A percentile compares a stretch with the other conserved stretches of the same genome.
Conservation (phyloP, 92 coral and sea anemone genomes). For the Siderastrea siderea region DNA sequence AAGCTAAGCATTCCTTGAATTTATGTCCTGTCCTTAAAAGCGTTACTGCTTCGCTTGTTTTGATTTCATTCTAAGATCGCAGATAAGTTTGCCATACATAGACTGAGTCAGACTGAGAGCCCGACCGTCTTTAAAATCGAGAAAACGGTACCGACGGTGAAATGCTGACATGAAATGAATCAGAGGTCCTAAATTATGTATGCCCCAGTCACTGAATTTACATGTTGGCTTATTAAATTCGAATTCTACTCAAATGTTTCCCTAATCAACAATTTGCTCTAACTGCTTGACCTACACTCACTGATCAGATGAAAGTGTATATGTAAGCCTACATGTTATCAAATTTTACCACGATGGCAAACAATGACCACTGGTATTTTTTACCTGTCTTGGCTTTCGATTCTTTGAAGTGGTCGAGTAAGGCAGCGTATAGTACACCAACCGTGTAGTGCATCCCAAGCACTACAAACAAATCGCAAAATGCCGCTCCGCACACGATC, state of each 20-base stretch:
- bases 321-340: background rate
- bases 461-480: constrained; percentile 89
- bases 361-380: background rate
- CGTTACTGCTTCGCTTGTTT: too few relatives aligned
- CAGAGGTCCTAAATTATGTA: too few relatives aligned
- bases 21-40: too few relatives aligned
- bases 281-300: background rate
- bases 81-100: too few relatives aligned
- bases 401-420: constrained; percentile 86
- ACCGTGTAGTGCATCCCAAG: constrained; percentile 94
- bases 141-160: background rate
- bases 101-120: too few relatives aligned
- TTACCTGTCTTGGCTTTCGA: constrained; percentile 93
- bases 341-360: background rate
- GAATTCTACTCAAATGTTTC: too few relatives aligned
- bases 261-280: background rate
- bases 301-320: background rate
- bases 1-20: too few relatives aligned
- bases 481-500: constrained; percentile 95
- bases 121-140: too few relatives aligned
- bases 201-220: too few relatives aligned
- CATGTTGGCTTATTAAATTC: too few relatives aligned
- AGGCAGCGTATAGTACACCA: constrained; percentile 90
- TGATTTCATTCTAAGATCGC: too few relatives aligned
- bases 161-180: too few relatives aligned